Conservation (phyloP, 2,888 invertebrate genomes). For the Serripes groenlandicus region DNA sequence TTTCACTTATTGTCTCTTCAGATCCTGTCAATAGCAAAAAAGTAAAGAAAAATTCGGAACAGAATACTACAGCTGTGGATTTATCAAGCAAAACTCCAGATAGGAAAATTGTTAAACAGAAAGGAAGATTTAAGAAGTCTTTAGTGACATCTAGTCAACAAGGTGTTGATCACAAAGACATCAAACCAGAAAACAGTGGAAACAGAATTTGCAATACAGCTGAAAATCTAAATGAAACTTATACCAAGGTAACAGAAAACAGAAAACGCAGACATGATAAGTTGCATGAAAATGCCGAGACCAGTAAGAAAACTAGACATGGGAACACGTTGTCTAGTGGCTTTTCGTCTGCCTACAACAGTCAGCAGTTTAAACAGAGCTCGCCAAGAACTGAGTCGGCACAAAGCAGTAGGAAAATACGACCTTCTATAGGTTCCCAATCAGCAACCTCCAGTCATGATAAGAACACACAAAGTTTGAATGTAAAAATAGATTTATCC, state of each 20-base stretch:
- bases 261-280: constrained; percentile 14
- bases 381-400: neutral
- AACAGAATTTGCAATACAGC: neutral
- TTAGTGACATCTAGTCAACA: neutral
- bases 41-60: neutral
- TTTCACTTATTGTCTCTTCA: too few relatives aligned
- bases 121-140: neutral
- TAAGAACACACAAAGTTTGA: constrained; percentile 51
- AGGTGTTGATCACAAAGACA: neutral
- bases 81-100: neutral
- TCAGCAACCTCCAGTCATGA: constrained; percentile 13
- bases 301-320: constrained; percentile 4
- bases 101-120: neutral
- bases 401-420: neutral
- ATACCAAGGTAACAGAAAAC: neutral
- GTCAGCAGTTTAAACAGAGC: neutral
- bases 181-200: neutral
- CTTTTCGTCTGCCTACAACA: neutral
- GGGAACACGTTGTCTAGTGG: neutral
- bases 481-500: constrained; percentile 66
- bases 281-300: neutral
- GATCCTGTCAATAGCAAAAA: neutral
- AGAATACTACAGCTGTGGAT: too few relatives aligned
- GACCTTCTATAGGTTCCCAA: constrained; percentile 11
- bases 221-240: neutral